Evolutionary conservation across 2,797 vertebrate genomes (phyloP).

Genomic region (Sebastes itinus): DNA sequence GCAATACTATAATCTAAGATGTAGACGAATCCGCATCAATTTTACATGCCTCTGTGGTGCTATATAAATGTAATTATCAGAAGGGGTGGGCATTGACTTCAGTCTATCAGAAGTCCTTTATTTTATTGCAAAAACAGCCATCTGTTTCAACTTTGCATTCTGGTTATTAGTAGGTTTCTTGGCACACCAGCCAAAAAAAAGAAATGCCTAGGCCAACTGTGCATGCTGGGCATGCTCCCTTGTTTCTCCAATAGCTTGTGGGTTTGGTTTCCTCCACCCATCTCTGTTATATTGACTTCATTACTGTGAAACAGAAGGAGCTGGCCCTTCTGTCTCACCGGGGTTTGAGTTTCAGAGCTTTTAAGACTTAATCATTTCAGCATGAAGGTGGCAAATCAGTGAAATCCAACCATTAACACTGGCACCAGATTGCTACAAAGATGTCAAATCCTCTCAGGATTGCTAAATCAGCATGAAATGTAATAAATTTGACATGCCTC

Average conservation of each 20-base stretch:
- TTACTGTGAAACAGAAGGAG: slow-evolving; percentile 49
- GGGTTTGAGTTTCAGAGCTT: slow-evolving; percentile 16
- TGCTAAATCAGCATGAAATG: neutral
- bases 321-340: slow-evolving; percentile 16
- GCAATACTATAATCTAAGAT: neutral
- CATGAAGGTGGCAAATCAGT: slow-evolving; percentile 12
- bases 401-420: neutral
- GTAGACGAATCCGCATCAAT: neutral
- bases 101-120: neutral
- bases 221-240: slow-evolving; percentile 26
- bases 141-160: slow-evolving; percentile 33
- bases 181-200: slow-evolving; percentile 19
- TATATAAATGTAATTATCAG: neutral
- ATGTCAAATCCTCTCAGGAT: neutral
- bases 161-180: slow-evolving; percentile 15
- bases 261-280: slow-evolving; percentile 49
- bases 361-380: neutral
- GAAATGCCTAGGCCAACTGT: slow-evolving; percentile 21
- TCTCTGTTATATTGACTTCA: slow-evolving; percentile 24
- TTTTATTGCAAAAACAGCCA: slow-evolving; percentile 24
- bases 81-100: neutral
- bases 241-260: slow-evolving; percentile 12
- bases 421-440: neutral
- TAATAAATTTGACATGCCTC: neutral
- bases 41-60: neutral